These are phyloP conservation scores for Hyles lineata DNA, from an alignment of 2,888 invertebrate genomes.

Conservation along the genomic window DNA sequence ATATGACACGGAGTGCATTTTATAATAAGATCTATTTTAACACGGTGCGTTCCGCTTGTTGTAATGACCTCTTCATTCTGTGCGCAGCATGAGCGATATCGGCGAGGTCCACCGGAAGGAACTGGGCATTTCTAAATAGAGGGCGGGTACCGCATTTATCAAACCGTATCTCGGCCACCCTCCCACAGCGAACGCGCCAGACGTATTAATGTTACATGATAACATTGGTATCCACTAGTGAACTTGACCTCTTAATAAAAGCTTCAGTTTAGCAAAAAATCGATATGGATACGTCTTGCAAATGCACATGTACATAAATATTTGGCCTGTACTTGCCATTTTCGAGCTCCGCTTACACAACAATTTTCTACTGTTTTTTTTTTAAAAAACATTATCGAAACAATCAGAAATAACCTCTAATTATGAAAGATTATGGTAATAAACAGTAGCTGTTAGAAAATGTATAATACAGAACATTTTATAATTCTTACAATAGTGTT, in stretches of 20 bases:
- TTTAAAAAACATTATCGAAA: neutral
- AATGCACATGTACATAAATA: neutral
- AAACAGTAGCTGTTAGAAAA: neutral
- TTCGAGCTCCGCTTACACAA: neutral
- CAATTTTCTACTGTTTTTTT: neutral
- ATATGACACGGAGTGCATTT: too few species aligned
- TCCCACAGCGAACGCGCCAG: constrained; percentile 45
- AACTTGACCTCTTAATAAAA: constrained; percentile 58
- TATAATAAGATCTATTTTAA: too few species aligned
- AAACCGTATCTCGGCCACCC: constrained; percentile 63
- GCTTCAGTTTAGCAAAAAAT: neutral
- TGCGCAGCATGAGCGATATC: constrained; percentile 53
- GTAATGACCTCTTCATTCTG: too few species aligned
- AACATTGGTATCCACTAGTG: constrained; percentile 39
- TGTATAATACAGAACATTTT: neutral
- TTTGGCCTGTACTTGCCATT: neutral
- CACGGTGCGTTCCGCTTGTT: too few species aligned
- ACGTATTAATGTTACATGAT: constrained; percentile 58
- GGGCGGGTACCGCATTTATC: constrained; percentile 68
- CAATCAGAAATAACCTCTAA: neutral
- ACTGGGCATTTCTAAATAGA: constrained; percentile 72
- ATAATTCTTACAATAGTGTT: neutral
- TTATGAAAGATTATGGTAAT: constrained; percentile 7
- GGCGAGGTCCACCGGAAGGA: constrained; percentile 78
- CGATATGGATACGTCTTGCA: neutral